Evolutionary conservation across 2,888 invertebrate genomes (phyloP), one percentile per base, ranked within the genome.

Genomic region (Griposia aprilina): DNA sequence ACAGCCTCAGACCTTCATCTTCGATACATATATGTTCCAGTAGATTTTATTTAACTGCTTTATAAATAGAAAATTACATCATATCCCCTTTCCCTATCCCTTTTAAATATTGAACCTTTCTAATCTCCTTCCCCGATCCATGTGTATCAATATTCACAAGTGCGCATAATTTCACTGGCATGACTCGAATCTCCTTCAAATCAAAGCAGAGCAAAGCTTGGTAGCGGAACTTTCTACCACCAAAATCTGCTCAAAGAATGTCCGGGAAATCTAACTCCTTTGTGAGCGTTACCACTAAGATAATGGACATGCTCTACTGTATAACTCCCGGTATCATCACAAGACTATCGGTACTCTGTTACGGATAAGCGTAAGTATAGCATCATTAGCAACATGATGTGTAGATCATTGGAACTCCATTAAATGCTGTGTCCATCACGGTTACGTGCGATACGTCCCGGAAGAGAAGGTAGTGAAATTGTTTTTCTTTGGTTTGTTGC

Each of bases 361-460:
- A 81, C 41, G 60, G 72, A 65, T 55, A 69, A 74, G 41, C 62
- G 45, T 85, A 48, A 77, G 69, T 78, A 69, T 57, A 70, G 52
- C 59, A 63, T 71, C 68, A 74, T 63, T 62, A 76, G 66, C 76
- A 65, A 77, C 66, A 72, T 59, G 48, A 50, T 74, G 68, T 83
- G 66, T 17, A 60, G 83, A 85, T 82, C 86, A 78, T 84, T 78
- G 66, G 60, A 79, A 78, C n/a, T 67, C 76, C 84, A 87, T 88
- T 88, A 87, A 81, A 88, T 68, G 68, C 74, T 70, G 70, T 73
- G 66, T 88, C 75, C 78, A 76, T 86, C 79, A 77, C 70, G 68
- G 68, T 82, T 81, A 74, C 67, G 36, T 83, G 74, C 41, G 36
- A 78, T 41, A 78, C 66, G 55, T 86, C 71, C 78, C 60, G 86